Evolutionary conservation across 1,140 invertebrate genomes (phyloP).

Genomic region (Sarcophaga bullata): DNA sequence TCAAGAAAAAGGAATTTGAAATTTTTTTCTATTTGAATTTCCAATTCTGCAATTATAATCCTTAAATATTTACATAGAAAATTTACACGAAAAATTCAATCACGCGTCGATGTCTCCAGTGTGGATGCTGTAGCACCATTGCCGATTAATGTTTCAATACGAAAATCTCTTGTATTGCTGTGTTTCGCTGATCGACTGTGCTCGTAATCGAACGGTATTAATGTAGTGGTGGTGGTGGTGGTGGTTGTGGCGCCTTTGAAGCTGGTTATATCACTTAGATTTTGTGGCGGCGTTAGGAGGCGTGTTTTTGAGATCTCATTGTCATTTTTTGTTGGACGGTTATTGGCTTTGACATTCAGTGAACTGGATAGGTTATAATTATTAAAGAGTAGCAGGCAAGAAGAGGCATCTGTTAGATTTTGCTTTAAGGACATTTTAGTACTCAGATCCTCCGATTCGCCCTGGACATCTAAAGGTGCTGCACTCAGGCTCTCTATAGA

Average conservation of each 20-base stretch:
- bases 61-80: background rate
- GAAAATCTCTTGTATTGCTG: slow-evolving; percentile 62
- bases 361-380: slow-evolving; percentile 19
- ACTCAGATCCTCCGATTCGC: slow-evolving; percentile 28
- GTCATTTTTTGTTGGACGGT: background rate
- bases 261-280: background rate
- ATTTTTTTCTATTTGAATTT: background rate
- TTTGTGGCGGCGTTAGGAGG: background rate
- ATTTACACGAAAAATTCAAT: background rate
- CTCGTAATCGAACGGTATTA: slow-evolving; percentile 51
- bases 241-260: background rate
- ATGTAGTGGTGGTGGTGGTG: slow-evolving; percentile 43
- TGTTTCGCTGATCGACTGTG: slow-evolving; percentile 49
- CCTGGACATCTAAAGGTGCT: slow-evolving; percentile 46
- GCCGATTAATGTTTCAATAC: slow-evolving; percentile 64
- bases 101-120: slow-evolving; percentile 1
- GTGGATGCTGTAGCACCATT: slow-evolving; percentile 46
- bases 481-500: slow-evolving; percentile 62
- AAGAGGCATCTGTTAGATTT: slow-evolving; percentile 16
- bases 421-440: background rate
- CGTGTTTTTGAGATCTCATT: slow-evolving; percentile 5
- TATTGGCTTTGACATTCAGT: slow-evolving; percentile 25
- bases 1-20: background rate
- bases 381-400: slow-evolving; percentile 28
- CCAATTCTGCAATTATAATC: background rate